Evolutionary conservation across 2,113 vertebrate genomes (phyloP), one percentile per base, ranked within the genome.

Genomic region (Passer montanus): DNA sequence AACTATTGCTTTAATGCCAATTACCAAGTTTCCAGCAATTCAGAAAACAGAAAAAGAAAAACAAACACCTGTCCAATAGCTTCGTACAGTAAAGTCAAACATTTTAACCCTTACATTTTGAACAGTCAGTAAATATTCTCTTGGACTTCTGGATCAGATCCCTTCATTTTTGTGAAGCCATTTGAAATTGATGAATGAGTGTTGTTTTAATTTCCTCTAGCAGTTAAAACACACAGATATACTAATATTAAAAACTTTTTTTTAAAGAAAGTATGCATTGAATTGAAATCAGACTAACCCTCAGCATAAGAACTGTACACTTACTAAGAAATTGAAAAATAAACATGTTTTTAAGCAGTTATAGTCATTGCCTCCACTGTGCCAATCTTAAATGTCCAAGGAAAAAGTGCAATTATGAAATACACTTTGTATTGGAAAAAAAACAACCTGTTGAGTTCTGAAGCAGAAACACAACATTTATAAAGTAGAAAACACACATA

Each of bases 91-190:
- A 76, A 53, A 84, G n/a, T 41, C 5, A 69, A 69, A 62, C 7
- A 15, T 49, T 84, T 90, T n/a, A 80, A 64, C 46, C 27, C 12
- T 55, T 43, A 55, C 33, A 15, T 20, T 79, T 68, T 73, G 13
- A 79, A 46, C 26, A n/a, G 24, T 30, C 55, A 17, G 24, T 35
- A 50, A 68, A 64, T 35, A 50, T 83, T 90, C 72, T 88, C 91
- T 77, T 58, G 80, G 75, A 90, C 67, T 80, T 94, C 83, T 88
- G 63, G 83, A 95, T 91, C 59, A 86, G 63, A 90, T 6, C 27
- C 62, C 33, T 56, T 84, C 0, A 0, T 19, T 35, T 79, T 81
- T 75, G 55, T 23, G 4, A 85, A 75, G 23, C 22, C n/a, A 17
- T 28, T 90, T 70, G 27, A 72, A 17, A 13, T 6, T 39, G 23